These are phyloP conservation scores for Ophion costatus DNA, from an alignment of 2,888 invertebrate genomes.

Conservation along the genomic window DNA sequence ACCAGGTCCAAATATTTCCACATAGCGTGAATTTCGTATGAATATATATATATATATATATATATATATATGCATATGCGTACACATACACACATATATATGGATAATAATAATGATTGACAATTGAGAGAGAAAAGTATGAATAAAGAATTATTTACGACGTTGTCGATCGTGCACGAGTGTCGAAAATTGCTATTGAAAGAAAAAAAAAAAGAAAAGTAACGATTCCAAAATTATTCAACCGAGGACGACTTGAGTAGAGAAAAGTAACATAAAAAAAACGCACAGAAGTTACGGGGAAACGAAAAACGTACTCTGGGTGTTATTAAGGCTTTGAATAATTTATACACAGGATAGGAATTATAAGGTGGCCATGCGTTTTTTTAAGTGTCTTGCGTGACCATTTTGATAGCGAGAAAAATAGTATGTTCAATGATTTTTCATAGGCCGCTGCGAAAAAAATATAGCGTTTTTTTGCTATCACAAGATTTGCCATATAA, in stretches of 20 bases:
- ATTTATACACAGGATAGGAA: too few species aligned
- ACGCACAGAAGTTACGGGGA: slow-evolving; percentile 19
- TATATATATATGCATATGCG: slow-evolving; percentile 3
- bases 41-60: slow-evolving; percentile 43
- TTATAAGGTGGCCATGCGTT: too few species aligned
- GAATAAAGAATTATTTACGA: not conserved
- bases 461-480: too few species aligned
- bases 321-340: slow-evolving; percentile 7
- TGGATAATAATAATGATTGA: slow-evolving; percentile 21
- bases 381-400: too few species aligned
- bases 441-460: too few species aligned
- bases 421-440: too few species aligned
- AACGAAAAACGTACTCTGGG: slow-evolving; percentile 48
- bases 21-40: slow-evolving; percentile 73
- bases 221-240: not conserved
- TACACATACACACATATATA: slow-evolving; percentile 18
- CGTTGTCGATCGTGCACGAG: not conserved
- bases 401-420: too few species aligned
- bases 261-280: slow-evolving; percentile 13
- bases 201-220: not conserved
- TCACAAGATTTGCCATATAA: too few species aligned
- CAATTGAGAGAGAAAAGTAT: slow-evolving; percentile 7
- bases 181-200: not conserved
- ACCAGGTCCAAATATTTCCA: slow-evolving; percentile 76
- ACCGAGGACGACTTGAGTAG: not conserved